Base-by-base conservation (phyloP, 2,113 vertebrate species). In the Furnarius figulus region DNA sequence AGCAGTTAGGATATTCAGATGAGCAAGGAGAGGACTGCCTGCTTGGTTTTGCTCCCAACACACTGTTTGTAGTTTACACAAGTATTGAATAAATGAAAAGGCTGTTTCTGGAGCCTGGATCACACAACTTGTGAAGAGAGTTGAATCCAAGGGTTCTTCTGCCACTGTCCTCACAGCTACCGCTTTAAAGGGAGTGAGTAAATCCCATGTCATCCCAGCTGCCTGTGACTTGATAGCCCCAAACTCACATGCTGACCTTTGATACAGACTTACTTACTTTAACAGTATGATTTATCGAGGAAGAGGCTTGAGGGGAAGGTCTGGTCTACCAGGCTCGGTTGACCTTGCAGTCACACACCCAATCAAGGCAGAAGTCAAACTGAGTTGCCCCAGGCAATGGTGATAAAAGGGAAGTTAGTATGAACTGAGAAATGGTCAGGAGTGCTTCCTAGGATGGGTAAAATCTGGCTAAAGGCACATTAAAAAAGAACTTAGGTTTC, bases 251-350 rank as follows among this genome's bases (percentile, higher is more conserved):
- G 17, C 71, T 95, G 84, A 67, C 52, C 63, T 91, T 77, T 96
- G 72, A 92, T 44, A 56, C 33, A 80, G 61, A 75, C 11, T 37
- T 76, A 75, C 11, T 37, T 81, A 47, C 83, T 91, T 93, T 91
- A 94, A 71, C 39, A 76, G 25, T 9, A n/a, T 73, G 31, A 53
- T 53, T 77, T 76, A 93, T 30, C 50, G 66, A 68, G 49, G 27
- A 58, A 42, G 23, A 52, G 17, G 30, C 76, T 89, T 9, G 39
- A 33, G 42, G 27, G 24, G 6, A 37, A 8, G 8, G 10, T 65
- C 73, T 95, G 58, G 35, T 95, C 39, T 79, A 85, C 87, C 67
- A 94, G 55, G 77, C 81, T 90, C 93, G 65, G 30, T 47, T 78
- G 67, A 91, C 82, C 27, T 74, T 95, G 91, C 35, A 76, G 37